Evolutionary conservation across 2,113 vertebrate genomes (phyloP).

Genomic region (Deroptyus accipitrinus): DNA sequence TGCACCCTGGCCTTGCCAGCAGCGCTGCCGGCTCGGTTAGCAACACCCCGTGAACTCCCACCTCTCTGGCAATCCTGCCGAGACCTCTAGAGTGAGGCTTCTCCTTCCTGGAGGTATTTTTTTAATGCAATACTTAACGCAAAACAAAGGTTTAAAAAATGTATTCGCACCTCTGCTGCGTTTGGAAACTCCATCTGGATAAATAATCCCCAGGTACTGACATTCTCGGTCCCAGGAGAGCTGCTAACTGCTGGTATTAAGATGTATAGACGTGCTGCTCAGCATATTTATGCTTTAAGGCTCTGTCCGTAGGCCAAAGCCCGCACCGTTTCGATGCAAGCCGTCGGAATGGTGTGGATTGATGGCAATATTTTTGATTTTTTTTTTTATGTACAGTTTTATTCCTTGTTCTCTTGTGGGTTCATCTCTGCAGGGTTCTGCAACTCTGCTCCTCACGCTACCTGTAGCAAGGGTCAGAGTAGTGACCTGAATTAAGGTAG

Average conservation of each 20-base stretch:
- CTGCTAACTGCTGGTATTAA: rapidly evolving
- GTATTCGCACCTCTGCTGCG: neutral
- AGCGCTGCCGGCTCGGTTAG: neutral
- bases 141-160: neutral
- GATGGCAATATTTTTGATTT: neutral
- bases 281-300: neutral
- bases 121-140: neutral
- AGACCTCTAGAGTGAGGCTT: neutral
- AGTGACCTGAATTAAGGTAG: neutral
- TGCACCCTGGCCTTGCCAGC: neutral
- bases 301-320: neutral
- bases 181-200: neutral
- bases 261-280: neutral
- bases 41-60: neutral
- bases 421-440: neutral
- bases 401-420: neutral
- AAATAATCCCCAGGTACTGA: neutral
- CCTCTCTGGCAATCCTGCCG: neutral
- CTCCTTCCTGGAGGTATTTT: neutral
- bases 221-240: neutral
- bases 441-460: neutral
- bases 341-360: rapidly evolving
- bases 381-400: neutral
- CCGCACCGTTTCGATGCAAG: neutral
- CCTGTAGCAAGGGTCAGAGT: neutral